These are phyloP conservation scores for Agriopis marginaria DNA, from an alignment of 2,888 invertebrate genomes.

Conservation along the genomic window DNA sequence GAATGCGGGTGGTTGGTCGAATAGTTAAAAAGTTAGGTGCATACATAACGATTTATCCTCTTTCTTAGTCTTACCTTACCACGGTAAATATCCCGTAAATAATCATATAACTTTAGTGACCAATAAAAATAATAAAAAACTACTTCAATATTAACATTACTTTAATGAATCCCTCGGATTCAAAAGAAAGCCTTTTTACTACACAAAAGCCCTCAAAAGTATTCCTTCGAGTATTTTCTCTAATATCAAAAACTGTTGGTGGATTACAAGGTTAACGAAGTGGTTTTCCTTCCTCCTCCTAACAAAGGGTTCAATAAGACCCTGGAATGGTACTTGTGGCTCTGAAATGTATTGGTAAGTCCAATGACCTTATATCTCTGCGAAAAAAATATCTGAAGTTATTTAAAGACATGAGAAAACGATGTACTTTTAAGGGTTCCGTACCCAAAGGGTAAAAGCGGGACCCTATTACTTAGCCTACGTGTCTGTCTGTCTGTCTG, in stretches of 20 bases:
- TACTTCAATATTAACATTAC: constrained; percentile 7
- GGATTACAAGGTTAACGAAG: constrained; percentile 20
- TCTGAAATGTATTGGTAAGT: constrained; percentile 16
- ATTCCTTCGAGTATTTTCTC: constrained; percentile 13
- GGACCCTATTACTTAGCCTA: too few species aligned
- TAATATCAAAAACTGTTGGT: constrained; percentile 16
- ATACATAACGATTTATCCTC: too few species aligned
- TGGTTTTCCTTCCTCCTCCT: constrained; percentile 18
- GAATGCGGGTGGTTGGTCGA: too few species aligned
- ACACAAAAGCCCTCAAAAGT: constrained; percentile 10
- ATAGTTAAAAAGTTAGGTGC: too few species aligned
- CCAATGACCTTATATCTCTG: not conserved
- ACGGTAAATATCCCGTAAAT: too few species aligned
- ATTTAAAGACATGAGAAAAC: not conserved
- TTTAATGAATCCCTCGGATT: not conserved
- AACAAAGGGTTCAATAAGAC: constrained; percentile 17
- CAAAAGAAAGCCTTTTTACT: not conserved
- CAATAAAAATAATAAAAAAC: too few species aligned
- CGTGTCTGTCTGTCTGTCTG: too few species aligned
- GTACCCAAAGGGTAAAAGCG: too few species aligned
- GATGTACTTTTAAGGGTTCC: too few species aligned
- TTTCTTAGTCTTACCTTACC: too few species aligned
- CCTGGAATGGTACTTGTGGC: constrained; percentile 3
- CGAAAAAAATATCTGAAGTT: not conserved
- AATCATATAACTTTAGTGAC: too few species aligned